These are phyloP conservation scores for Phalacrocorax pelagicus DNA, from an alignment of 2,113 vertebrate species.

Conservation along the genomic window DNA sequence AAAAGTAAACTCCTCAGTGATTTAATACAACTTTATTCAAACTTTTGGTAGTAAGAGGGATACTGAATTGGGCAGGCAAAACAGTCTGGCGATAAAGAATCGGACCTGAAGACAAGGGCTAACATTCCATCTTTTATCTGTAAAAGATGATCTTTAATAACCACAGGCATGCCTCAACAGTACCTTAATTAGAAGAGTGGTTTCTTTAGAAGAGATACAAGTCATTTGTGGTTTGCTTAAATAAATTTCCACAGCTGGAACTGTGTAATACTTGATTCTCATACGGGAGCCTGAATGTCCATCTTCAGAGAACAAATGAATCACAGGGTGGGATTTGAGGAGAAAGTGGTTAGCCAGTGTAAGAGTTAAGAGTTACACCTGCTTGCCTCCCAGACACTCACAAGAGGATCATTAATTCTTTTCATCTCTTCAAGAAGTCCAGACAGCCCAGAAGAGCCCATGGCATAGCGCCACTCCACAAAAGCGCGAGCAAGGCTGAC, in stretches of 20 bases:
- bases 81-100: not conserved
- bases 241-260: not conserved
- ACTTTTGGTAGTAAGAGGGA: not conserved
- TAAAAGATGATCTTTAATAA: not conserved
- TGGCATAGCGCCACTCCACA: not conserved
- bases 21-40: not conserved
- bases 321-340: not conserved
- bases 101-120: not conserved
- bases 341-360: not conserved
- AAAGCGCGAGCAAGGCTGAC: not conserved
- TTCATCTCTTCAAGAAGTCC: not conserved
- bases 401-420: not conserved
- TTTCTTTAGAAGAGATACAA: slow-evolving; percentile 8
- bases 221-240: slow-evolving; percentile 5
- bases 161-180: not conserved
- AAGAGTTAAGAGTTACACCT: not conserved
- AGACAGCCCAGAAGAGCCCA: not conserved
- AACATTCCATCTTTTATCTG: not conserved
- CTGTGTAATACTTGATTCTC: not conserved
- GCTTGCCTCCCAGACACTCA: not conserved
- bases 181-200: slow-evolving; percentile 1
- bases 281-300: not conserved
- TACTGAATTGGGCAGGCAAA: not conserved
- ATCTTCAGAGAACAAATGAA: not conserved
- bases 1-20: not conserved